Evolutionary conservation across 2,113 vertebrate genomes (phyloP).

Genomic region (Sinocyclocheilus anophthalmus): DNA sequence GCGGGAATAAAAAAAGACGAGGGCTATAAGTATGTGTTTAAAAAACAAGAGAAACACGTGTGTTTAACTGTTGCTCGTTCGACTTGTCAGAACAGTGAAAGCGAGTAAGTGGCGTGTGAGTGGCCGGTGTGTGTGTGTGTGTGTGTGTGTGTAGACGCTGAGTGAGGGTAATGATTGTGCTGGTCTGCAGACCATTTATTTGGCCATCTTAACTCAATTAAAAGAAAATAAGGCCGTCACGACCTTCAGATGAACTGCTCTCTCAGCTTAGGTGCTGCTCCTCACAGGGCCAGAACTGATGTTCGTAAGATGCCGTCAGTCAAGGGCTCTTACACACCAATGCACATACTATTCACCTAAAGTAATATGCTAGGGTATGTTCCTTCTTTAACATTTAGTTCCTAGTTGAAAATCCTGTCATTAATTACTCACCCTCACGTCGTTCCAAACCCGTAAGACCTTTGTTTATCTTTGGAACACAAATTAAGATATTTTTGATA

Average conservation of each 20-base stretch:
- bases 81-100: conserved; percentile 37
- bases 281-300: not conserved
- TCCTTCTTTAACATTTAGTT: no score
- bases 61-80: conserved; percentile 22
- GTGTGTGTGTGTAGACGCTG: conserved; percentile 57
- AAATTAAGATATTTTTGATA: no score
- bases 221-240: conserved; percentile 91
- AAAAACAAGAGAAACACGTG: conserved; percentile 31
- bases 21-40: conserved; percentile 1
- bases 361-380: no score
- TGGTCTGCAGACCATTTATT: conserved; percentile 89
- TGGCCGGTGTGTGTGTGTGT: not conserved
- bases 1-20: not conserved
- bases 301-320: not conserved
- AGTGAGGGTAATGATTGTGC: conserved; percentile 73
- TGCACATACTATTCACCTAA: not conserved
- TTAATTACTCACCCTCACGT: no score
- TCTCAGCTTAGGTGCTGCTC: conserved; percentile 86
- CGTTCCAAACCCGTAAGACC: no score
- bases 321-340: not conserved
- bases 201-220: conserved; percentile 99
- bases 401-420: no score
- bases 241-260: conserved; percentile 95
- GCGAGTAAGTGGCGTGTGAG: conserved; percentile 51
- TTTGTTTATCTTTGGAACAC: no score